These are phyloP conservation scores for Ganaspis sp. DNA, from an alignment of 1,140 invertebrate species.

Conservation along the genomic window DNA sequence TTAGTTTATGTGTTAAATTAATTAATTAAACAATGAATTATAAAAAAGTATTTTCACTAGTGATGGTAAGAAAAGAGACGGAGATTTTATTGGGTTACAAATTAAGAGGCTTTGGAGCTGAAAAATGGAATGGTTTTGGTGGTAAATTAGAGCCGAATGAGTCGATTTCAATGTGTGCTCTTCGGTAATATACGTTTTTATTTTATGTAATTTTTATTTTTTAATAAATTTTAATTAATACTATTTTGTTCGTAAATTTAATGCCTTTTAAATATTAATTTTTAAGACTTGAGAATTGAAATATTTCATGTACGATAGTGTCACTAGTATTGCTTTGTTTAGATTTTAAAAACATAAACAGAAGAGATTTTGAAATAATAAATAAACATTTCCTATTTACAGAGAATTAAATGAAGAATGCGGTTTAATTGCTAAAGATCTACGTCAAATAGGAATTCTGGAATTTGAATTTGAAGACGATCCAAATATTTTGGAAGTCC, in stretches of 20 bases:
- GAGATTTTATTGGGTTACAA: constrained; percentile 83
- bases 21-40: constrained; percentile 34
- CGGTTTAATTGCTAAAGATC: constrained; percentile 74
- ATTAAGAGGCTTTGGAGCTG: constrained; percentile 84
- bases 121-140: constrained; percentile 88
- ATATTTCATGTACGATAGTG: too few species aligned
- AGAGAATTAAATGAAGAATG: constrained; percentile 81
- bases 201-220: too few species aligned
- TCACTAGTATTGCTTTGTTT: too few species aligned
- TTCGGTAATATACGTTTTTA: constrained; percentile 71
- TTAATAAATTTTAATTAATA: too few species aligned
- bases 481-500: constrained; percentile 79
- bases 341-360: neutral
- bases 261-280: too few species aligned
- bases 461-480: constrained; percentile 81
- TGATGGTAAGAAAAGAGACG: constrained; percentile 78
- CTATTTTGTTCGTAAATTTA: too few species aligned
- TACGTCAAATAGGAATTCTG: constrained; percentile 80
- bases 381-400: constrained; percentile 40
- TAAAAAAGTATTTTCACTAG: constrained; percentile 78
- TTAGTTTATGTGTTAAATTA: neutral
- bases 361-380: neutral
- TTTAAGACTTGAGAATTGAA: too few species aligned
- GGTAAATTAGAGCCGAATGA: constrained; percentile 85
- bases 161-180: constrained; percentile 80